Evolutionary conservation across 1,140 invertebrate species (phyloP).

Genomic region (Camponotus vicinus): DNA sequence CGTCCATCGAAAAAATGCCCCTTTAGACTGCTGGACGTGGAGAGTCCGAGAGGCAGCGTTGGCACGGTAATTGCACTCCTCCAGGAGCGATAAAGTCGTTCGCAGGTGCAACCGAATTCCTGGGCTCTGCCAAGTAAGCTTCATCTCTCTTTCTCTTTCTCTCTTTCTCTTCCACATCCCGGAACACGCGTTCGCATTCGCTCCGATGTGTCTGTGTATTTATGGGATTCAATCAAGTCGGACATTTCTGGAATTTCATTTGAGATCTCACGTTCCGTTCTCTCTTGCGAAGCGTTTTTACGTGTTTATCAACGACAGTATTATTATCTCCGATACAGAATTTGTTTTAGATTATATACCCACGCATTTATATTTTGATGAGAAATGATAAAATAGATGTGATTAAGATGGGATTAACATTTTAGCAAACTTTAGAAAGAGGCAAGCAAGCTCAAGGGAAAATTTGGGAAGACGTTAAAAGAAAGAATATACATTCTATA

Average conservation of each 20-base stretch:
- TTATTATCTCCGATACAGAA: not conserved
- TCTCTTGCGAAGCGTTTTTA: not conserved
- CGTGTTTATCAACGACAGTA: slow-evolving; percentile 9
- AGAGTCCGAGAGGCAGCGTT: slow-evolving; percentile 1
- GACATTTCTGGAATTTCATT: slow-evolving; percentile 42
- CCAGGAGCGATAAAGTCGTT: slow-evolving; percentile 40
- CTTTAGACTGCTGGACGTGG: slow-evolving; percentile 55
- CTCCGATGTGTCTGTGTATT: slow-evolving; percentile 14
- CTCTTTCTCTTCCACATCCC: not conserved
- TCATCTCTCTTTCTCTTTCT: not conserved
- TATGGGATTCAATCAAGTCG: slow-evolving; percentile 51
- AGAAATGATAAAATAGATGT: not conserved
- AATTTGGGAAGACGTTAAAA: not conserved
- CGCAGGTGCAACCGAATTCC: slow-evolving; percentile 47
- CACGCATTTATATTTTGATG: not conserved
- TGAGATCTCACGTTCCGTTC: not conserved
- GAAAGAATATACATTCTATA: not conserved
- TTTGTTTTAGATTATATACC: not conserved
- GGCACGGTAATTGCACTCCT: slow-evolving; percentile 49
- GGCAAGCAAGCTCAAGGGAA: not conserved
- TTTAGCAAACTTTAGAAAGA: not conserved
- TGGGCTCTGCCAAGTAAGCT: slow-evolving; percentile 40
- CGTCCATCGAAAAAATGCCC: slow-evolving; percentile 54
- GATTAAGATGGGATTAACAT: not conserved
- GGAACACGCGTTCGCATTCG: slow-evolving; percentile 12